Evolutionary conservation across 2,797 vertebrate species (phyloP), one percentile per base, ranked within the genome.

Genomic region (Sebastes ruberrimus): DNA sequence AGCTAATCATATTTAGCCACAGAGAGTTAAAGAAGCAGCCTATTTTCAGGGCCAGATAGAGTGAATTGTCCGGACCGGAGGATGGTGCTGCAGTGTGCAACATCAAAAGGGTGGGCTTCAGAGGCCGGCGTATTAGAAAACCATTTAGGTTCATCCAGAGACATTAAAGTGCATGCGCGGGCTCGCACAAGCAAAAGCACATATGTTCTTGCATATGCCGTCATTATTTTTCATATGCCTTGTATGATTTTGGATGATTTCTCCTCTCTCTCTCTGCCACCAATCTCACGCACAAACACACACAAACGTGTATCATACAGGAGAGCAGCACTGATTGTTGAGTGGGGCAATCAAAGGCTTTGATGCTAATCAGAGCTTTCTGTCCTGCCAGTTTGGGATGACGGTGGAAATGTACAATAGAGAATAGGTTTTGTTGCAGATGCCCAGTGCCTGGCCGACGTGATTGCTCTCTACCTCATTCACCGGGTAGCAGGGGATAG

Each of bases 291-390:
- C 55, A 66, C 49, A 20, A 20, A n/a, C 62, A 30, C 71, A 46
- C 72, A 46, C 28, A 62, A 27, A 61, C 14, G 32, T 35, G 28
- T 59, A 64, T 27, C 88, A 66, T 76, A 76, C 78, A 83, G 81
- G 78, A 91, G 91, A 81, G 88, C 71, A 62, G 79, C 80, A 30
- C 91, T 95, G 94, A 95, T 95, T 95, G 92, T 95, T 74, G 90
- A 95, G 95, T 94, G 92, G 85, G 87, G 90, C 94, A 95, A 95
- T 95, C 94, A 95, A 89, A 93, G 84, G 86, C 94, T 94, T 94
- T 94, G 93, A 94, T 94, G 93, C 93, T 95, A 94, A 95, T 95
- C 94, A 94, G 92, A 83, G 84, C 82, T 89, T 82, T 93, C 86
- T 86, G 90, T 93, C 78, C 88, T 88, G 82, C 87, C 82, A 82